Evolutionary conservation across 2,888 invertebrate species (phyloP).

Genomic region (Autographa pulchrina): DNA sequence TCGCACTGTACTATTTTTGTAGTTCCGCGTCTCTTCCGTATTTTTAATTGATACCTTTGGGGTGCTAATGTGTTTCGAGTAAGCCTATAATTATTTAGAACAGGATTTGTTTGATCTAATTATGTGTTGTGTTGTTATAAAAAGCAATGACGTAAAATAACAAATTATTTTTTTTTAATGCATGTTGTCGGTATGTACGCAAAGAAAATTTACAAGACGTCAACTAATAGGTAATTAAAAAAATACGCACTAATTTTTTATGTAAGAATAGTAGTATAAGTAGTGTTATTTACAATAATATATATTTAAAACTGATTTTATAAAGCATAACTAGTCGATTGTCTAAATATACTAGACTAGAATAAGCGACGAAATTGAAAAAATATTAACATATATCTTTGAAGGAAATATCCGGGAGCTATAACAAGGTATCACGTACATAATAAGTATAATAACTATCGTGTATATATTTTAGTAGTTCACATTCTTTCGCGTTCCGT

Average conservation of each 20-base stretch:
- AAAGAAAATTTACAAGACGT: too few relatives aligned
- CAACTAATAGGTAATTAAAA: too few relatives aligned
- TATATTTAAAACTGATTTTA: too few relatives aligned
- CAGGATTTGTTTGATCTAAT: background rate
- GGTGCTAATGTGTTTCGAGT: slow-evolving; percentile 23
- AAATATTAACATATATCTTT: too few relatives aligned
- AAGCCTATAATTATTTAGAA: slow-evolving; percentile 28
- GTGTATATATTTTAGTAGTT: background rate
- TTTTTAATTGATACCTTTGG: slow-evolving; percentile 45
- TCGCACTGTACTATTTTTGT: slow-evolving; percentile 22
- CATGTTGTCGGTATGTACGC: background rate
- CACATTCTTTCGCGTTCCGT: slow-evolving; percentile 9
- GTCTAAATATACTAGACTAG: too few relatives aligned
- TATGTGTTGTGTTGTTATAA: slow-evolving; percentile 1
- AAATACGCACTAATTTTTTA: too few relatives aligned
- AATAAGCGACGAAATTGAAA: too few relatives aligned
- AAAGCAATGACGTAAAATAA: background rate
- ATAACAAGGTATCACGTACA: background rate
- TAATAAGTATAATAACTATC: background rate
- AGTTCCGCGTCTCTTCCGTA: slow-evolving; percentile 48
- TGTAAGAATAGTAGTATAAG: too few relatives aligned
- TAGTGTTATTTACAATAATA: too few relatives aligned
- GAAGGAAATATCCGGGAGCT: background rate
- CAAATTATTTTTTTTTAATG: background rate
- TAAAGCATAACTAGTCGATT: too few relatives aligned